Evolutionary conservation across 2,888 invertebrate species (phyloP), one percentile per base, ranked within the genome.

Genomic region (Onchidella celtica): DNA sequence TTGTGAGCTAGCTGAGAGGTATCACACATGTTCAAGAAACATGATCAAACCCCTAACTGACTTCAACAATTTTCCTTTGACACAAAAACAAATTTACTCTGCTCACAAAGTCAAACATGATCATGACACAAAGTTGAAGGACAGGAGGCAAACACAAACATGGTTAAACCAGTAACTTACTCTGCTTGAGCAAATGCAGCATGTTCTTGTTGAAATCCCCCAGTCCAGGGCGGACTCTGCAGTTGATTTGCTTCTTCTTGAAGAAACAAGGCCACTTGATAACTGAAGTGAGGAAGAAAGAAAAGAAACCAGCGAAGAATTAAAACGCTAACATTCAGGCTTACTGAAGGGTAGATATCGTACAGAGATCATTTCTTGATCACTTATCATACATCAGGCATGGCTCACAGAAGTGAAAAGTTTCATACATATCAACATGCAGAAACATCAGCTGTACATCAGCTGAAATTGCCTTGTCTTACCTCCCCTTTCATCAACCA

Each of bases 201-300:
- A 27, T 27, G 29, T 36, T 82, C 82, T 55, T 77, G 70, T 21
- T 32, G 70, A 70, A 27, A 40, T 21, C 79, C 72, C 24, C 36
- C 68, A 21, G 38, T 66, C 63, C 81, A 63, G 4, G 70, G 74
- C 14, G 72, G 79, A 36, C 47, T 55, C 36, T 81, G 77, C 55
- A 61, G 3, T 75, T 87, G 83, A 80, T 88, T 85, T 76, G 91
- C 90, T 83, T 94, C 94, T 86, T 94, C 93, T 89, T 94, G 93
- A 78, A 94, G 88, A 47, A 93, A 93, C 85, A 94, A 89, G 14
- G 94, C 94, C 85, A 94, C 92, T 86, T 94, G 89, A 88, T 93
- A 94, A 87, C 94, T 94, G 89, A 3, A 89, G n/a, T n/a, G 27
- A 57, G 40, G 34, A 14, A 59, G 32, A 11, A 73, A 32, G 3